Percentiles rank a stretch among this genome's conserved stretches.
phyloP scores from a whole-genome alignment of 2,797 vertebrate species.

The Triplophysa yarkandensis region DNA sequence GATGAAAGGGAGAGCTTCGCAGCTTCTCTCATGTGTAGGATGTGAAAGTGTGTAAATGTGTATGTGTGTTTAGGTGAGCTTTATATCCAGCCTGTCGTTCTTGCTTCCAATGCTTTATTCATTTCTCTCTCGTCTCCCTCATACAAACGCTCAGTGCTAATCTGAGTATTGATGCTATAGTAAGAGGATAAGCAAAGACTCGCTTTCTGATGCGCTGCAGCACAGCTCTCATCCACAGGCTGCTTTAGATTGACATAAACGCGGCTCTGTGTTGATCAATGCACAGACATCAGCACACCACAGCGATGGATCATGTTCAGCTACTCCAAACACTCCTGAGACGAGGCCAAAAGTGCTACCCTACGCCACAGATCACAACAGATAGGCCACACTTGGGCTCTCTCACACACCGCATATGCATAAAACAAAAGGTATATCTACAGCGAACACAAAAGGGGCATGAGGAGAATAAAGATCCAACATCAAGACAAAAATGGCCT shows the following conservation, averaged over 20 bases:
- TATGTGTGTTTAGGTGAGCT: slow-evolving; percentile 4
- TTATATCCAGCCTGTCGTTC: slow-evolving; percentile 8
- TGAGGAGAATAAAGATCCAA: not conserved
- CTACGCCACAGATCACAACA: slow-evolving; percentile 22
- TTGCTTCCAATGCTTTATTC: slow-evolving; percentile 1
- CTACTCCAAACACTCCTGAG: slow-evolving; percentile 31
- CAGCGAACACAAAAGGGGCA: not conserved
- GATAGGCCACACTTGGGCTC: not conserved
- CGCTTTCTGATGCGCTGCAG: slow-evolving; percentile 37
- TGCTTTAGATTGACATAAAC: slow-evolving; percentile 49
- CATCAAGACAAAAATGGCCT: slow-evolving; percentile 10
- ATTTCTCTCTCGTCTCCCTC: slow-evolving; percentile 11
- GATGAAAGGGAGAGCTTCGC: slow-evolving; percentile 69
- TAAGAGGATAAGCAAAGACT: slow-evolving; percentile 52
- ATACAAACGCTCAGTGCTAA: slow-evolving; percentile 42
- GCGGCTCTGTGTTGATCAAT: slow-evolving; percentile 54
- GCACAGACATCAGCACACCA: slow-evolving; percentile 40
- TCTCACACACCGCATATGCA: slow-evolving; percentile 27
- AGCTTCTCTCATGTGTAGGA: slow-evolving; percentile 55
- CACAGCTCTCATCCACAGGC: slow-evolving; percentile 30
- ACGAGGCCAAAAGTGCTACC: slow-evolving; percentile 35
- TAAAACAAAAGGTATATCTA: slow-evolving; percentile 29
- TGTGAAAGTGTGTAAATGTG: slow-evolving; percentile 29
- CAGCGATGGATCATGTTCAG: slow-evolving; percentile 42
- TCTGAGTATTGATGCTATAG: slow-evolving; percentile 43